Evolutionary conservation across 2,797 vertebrate genomes (phyloP).

Genomic region (Trematomus bernacchii): DNA sequence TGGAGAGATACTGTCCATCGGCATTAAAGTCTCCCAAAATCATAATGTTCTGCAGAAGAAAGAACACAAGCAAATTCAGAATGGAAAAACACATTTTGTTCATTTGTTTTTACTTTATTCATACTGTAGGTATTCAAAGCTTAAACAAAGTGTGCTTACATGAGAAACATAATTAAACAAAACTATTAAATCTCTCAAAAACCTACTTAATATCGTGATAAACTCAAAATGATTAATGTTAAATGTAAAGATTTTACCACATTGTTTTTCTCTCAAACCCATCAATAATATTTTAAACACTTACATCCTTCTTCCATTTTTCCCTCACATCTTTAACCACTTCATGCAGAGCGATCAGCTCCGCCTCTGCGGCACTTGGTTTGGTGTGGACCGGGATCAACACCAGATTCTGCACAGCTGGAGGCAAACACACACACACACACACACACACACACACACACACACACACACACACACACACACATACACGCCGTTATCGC

Average conservation of each 20-base stretch:
- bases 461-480: neutral
- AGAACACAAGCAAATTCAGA: neutral
- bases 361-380: conserved; percentile 70
- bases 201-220: too few species aligned
- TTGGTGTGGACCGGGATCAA: conserved; percentile 78
- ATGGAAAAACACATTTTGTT: too few species aligned
- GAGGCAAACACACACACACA: neutral
- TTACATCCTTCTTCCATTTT: conserved; percentile 62
- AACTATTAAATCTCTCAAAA: too few species aligned
- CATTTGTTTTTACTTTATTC: too few species aligned
- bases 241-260: too few species aligned
- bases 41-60: conserved; percentile 72
- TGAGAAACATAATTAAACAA: too few species aligned
- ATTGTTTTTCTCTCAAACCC: too few species aligned
- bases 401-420: conserved; percentile 70
- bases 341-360: conserved; percentile 75
- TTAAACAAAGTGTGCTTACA: too few species aligned
- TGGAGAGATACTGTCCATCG: conserved; percentile 72
- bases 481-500: too few species aligned
- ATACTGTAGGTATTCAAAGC: too few species aligned
- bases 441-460: neutral
- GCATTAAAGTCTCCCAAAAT: conserved; percentile 82
- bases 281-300: too few species aligned
- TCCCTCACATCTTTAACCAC: conserved; percentile 58
- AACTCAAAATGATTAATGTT: too few species aligned